Evolutionary conservation across 1,140 invertebrate genomes (phyloP), one percentile per base, ranked within the genome.

Genomic region (Drosophila azteca): DNA sequence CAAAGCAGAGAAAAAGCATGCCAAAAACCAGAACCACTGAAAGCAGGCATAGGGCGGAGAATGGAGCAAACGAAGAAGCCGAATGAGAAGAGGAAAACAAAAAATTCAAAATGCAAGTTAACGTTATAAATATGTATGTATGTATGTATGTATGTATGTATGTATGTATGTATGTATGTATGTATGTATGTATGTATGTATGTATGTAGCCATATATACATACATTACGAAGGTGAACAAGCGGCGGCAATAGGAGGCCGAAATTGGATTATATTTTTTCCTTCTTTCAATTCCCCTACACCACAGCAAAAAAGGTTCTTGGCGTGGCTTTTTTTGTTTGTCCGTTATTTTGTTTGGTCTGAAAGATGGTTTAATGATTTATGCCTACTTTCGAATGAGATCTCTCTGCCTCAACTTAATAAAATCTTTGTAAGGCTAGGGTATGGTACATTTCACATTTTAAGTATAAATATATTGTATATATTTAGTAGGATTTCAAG

Each of bases 181-280:
- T n/a, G n/a, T n/a, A n/a, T n/a, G n/a, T n/a, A n/a, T n/a, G n/a
- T n/a, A n/a, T n/a, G n/a, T n/a, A n/a, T n/a, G n/a, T n/a, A n/a
- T n/a, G n/a, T n/a, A n/a, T 82, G 74, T 8, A 31, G 26, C 58
- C 59, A 69, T 75, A 78, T 53, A 54, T 20, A 20, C 17, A 20
- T 20, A 20, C 17, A 20, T 20, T 20, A 20, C 17, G 17, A 52
- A 66, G 8, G 8, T 9, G 8, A 0, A 31, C 8, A 2, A 7
- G 26, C 1, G 7, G 6, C 31, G 31, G 17, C 31, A 39, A 15
- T 29, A 70, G 58, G 39, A 51, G 48, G 31, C 49, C 65, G 31
- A 78, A 75, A 83, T 83, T 83, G 76, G 79, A 81, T 81, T 81
- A 81, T 81, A 77, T 81, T 81, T 81, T 81, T 82, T 77, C 68